phyloP scores from a whole-genome alignment of 1,140 invertebrate species.

The Tetragnatha versicolor region DNA sequence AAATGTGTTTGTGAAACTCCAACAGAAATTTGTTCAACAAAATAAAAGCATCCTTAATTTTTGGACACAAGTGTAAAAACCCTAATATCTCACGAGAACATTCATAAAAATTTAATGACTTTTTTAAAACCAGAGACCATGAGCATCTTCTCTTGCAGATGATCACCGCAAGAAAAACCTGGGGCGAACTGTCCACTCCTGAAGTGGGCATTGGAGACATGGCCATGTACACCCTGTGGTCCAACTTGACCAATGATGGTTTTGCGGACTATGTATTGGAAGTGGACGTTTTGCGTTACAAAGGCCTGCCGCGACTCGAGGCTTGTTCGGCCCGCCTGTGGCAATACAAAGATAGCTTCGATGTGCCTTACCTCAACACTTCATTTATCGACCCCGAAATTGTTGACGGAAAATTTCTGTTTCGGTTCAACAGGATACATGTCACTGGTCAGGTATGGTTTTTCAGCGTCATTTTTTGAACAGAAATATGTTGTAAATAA shows the following conservation, averaged over 20 bases:
- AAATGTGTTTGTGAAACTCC: too few relatives aligned
- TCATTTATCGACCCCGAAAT: conserved; percentile 48
- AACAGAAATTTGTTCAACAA: not conserved
- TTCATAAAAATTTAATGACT: too few relatives aligned
- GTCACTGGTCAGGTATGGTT: conserved; percentile 56
- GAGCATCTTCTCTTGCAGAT: conserved; percentile 17
- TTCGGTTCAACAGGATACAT: conserved; percentile 57
- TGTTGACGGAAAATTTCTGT: conserved; percentile 39
- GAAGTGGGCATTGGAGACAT: conserved; percentile 32
- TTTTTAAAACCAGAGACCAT: too few relatives aligned
- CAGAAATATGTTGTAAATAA: too few relatives aligned
- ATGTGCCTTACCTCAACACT: conserved; percentile 56
- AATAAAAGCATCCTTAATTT: not conserved
- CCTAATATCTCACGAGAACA: too few relatives aligned
- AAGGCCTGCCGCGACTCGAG: conserved; percentile 39
- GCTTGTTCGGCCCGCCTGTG: conserved; percentile 55
- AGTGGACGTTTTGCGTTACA: conserved; percentile 24
- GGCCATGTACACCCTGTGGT: conserved; percentile 48
- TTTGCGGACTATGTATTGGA: conserved; percentile 48
- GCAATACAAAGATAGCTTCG: conserved; percentile 55
- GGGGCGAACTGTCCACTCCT: conserved; percentile 17
- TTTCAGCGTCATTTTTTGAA: too few relatives aligned
- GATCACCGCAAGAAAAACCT: conserved; percentile 1
- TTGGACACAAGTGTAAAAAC: not conserved
- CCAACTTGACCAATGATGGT: conserved; percentile 42